These are phyloP conservation scores for Aspiorhynchus laticeps DNA, from an alignment of 2,113 vertebrate species.

Conservation along the genomic window DNA sequence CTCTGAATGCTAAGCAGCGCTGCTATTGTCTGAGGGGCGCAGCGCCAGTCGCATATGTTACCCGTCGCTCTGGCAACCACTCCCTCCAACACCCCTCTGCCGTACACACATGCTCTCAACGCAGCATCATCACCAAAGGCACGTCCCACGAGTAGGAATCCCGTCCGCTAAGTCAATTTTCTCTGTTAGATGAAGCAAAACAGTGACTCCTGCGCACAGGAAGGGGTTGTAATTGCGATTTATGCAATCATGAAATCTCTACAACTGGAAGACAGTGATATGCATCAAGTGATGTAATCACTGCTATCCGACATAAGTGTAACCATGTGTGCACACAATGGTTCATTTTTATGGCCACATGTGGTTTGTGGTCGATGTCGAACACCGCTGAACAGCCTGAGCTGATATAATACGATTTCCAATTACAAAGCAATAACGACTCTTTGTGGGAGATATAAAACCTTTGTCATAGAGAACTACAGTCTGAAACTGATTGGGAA, in stretches of 20 bases:
- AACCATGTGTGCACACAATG: conserved; percentile 28
- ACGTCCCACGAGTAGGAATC: conserved; percentile 11
- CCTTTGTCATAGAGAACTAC: background rate
- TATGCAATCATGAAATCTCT: conserved; percentile 10
- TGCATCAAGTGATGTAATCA: conserved; percentile 14
- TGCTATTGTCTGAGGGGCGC: conserved; percentile 76
- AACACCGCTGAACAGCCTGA: background rate
- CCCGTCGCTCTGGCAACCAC: conserved; percentile 74
- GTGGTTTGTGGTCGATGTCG: background rate
- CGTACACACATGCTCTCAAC: conserved; percentile 42
- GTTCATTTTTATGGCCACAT: background rate
- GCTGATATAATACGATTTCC: background rate
- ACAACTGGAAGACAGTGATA: conserved; percentile 27
- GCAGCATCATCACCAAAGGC: conserved; percentile 34
- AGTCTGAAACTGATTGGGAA: background rate
- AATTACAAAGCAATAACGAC: conserved; percentile 13
- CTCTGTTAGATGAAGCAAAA: background rate
- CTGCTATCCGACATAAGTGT: background rate
- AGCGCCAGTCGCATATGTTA: conserved; percentile 73
- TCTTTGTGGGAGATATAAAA: background rate
- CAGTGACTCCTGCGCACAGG: background rate
- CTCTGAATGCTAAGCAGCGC: conserved; percentile 79
- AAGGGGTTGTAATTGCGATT: background rate
- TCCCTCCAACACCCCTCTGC: conserved; percentile 59
- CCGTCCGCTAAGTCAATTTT: background rate